Base-by-base conservation (phyloP, 2,113 vertebrate genomes). In the Megaceryle torquata region DNA sequence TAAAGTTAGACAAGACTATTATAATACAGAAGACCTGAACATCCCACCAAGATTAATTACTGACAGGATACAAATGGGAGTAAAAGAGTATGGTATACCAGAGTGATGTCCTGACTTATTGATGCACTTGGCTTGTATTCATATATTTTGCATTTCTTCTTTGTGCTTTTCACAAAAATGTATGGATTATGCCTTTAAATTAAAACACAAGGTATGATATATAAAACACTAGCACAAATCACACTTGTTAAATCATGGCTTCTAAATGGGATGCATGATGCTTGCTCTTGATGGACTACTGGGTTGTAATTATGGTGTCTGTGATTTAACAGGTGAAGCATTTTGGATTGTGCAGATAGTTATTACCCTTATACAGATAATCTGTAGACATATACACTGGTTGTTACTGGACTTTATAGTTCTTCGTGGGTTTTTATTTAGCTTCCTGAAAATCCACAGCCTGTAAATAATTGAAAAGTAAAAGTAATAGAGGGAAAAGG, bases 281-380 rank as follows among this genome's bases (percentile, higher is more conserved):
- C 79, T 92, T 93, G 67, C 68, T 85, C 18, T 76, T 41, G 43
- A 51, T 56, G 59, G 77, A 61, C 35, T 69, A 11, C 10, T 0
- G 7, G 86, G 78, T 84, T 9, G 1, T 80, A 71, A 72, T 92
- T 61, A 37, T 0, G 4, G n/a, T 61, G 41, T 41, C 69, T 77
- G 50, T 54, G 35, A 70, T 94, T 85, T 63, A 71, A 81, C 22
- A 53, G 64, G 75, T 54, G 82, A 93, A 93, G 69, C 77, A 78
- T 94, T 95, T 95, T 93, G 87, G 68, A 86, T 71, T 88, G 75
- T 83, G 67, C 89, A 78, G 15, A 22, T n/a, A 87, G 15, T 35
- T 91, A 76, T 8, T 72, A 39, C 59, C 46, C 16, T 85, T 60
- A 60, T 0, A 48, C 1, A 1, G 33, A 70, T 74, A 59, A 86